These are phyloP conservation scores for Phortica variegata DNA, from an alignment of 1,140 invertebrate genomes.

Conservation along the genomic window DNA sequence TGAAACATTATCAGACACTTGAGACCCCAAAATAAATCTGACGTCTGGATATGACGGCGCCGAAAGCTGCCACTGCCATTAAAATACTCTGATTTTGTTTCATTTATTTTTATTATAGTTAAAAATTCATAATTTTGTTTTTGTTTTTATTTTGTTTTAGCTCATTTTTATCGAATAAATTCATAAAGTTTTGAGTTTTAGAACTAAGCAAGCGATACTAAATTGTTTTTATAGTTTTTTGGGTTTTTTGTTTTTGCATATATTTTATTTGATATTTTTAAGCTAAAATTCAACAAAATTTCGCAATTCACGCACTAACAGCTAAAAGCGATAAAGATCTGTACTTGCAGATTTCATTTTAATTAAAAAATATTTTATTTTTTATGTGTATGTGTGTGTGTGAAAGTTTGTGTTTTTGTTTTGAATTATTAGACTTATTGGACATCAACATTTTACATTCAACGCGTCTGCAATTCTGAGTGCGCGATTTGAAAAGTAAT, in stretches of 20 bases:
- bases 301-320: constrained; percentile 28
- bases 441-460: too few relatives aligned
- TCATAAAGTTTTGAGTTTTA: not conserved
- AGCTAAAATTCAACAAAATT: constrained; percentile 21
- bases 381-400: constrained; percentile 16
- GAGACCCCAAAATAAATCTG: too few relatives aligned
- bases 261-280: constrained; percentile 13
- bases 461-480: too few relatives aligned
- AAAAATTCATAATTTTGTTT: too few relatives aligned
- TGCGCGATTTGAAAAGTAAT: too few relatives aligned
- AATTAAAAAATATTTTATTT: constrained; percentile 18
- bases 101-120: constrained; percentile 7
- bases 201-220: constrained; percentile 22
- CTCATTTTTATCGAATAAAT: constrained; percentile 24
- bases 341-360: too few relatives aligned
- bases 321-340: too few relatives aligned
- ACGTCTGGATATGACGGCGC: too few relatives aligned
- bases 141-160: constrained; percentile 13
- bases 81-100: constrained; percentile 12
- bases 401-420: too few relatives aligned
- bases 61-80: too few relatives aligned
- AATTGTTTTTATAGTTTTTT: constrained; percentile 12
- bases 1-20: too few relatives aligned
- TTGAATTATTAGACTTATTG: too few relatives aligned
- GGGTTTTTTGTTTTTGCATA: constrained; percentile 7